Percentiles rank a stretch among this genome's conserved stretches.
Evolutionary conservation across 2,797 vertebrate genomes (phyloP).

Genomic region (Perodicticus potto): DNA sequence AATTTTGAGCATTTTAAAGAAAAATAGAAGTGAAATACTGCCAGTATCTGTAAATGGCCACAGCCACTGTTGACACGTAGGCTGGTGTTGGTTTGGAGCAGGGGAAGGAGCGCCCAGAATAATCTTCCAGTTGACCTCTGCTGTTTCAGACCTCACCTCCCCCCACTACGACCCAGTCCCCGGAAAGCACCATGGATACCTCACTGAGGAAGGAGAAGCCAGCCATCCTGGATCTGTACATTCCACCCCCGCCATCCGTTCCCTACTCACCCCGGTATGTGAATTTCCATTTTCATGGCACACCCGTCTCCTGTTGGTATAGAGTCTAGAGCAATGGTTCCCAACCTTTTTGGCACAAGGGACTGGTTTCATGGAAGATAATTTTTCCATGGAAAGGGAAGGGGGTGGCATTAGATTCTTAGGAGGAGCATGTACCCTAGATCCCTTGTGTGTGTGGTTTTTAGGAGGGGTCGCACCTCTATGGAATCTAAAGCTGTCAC

Average conservation of each 20-base stretch:
- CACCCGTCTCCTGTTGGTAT: neutral
- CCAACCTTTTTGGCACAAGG: too few species aligned
- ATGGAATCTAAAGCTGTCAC: too few species aligned
- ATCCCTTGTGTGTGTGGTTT: too few species aligned
- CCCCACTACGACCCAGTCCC: constrained; percentile 86
- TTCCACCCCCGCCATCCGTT: constrained; percentile 93
- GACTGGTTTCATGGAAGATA: too few species aligned
- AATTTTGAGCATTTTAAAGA: neutral
- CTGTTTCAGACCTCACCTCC: constrained; percentile 88
- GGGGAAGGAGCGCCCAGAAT: fast-evolving
- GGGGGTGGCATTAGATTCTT: too few species aligned
- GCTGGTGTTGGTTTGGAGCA: neutral
- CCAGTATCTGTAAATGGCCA: too few species aligned
- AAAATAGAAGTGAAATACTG: neutral
- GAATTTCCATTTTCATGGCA: fast-evolving
- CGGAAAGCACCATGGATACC: constrained; percentile 88
- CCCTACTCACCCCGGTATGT: constrained; percentile 94
- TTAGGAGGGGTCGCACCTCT: too few species aligned
- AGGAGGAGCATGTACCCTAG: too few species aligned
- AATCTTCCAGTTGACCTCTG: neutral
- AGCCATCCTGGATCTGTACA: constrained; percentile 93
- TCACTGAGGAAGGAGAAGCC: constrained; percentile 91
- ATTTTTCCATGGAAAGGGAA: too few species aligned
- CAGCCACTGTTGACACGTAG: fast-evolving
- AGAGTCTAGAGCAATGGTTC: neutral